Conservation (phyloP, 2,113 vertebrate species). For the Anthoscopus minutus region DNA sequence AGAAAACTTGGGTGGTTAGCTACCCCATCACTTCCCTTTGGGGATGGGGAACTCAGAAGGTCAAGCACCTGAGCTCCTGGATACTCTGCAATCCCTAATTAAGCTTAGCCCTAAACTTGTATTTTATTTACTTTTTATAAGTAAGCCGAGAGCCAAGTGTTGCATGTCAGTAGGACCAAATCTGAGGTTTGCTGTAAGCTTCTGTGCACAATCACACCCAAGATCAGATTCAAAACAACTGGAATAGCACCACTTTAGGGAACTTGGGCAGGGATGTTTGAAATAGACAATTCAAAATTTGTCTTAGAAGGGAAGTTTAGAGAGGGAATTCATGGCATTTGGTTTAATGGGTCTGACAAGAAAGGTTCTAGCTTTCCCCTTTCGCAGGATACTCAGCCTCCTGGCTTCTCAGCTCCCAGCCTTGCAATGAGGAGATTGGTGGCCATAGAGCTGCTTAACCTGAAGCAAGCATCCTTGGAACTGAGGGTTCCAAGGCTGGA, state of each 20-base stretch:
- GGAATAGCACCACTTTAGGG: neutral
- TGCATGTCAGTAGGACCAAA: neutral
- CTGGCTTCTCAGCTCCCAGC: neutral
- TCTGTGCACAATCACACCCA: neutral
- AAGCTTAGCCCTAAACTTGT: neutral
- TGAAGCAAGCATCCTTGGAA: neutral
- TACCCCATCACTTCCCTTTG: neutral
- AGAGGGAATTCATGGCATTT: neutral
- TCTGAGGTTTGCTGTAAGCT: neutral
- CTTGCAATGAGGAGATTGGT: fast-evolving
- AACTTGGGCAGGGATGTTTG: neutral
- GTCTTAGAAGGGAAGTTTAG: neutral
- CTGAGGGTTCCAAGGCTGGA: neutral
- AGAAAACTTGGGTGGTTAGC: slow-evolving; percentile 47
- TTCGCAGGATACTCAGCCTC: neutral
- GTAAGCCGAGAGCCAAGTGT: neutral
- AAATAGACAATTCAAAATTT: neutral
- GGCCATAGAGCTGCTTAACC: neutral
- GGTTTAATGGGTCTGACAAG: neutral
- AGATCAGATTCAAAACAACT: neutral
- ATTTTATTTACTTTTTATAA: neutral
- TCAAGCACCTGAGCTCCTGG: neutral
- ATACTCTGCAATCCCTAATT: neutral
- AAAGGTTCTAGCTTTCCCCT: neutral
- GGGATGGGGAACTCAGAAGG: neutral